Conservation (phyloP, 1,140 invertebrate species). For the Procambarus clarkii region DNA sequence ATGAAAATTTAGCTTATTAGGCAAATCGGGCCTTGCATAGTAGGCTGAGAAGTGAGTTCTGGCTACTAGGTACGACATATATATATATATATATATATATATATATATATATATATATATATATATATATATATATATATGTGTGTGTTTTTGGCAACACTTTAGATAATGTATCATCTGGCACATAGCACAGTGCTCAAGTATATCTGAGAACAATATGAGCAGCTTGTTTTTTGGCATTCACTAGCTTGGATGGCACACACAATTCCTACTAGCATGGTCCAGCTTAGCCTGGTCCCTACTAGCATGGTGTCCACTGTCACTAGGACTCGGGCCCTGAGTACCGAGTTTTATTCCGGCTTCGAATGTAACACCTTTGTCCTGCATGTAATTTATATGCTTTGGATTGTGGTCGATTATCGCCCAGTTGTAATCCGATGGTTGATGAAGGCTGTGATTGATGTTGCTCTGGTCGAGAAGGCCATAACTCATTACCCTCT, state of each 20-base stretch:
- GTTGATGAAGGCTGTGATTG: constrained; percentile 21
- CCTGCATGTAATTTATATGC: constrained; percentile 30
- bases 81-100: too few species aligned
- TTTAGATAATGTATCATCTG: constrained; percentile 55
- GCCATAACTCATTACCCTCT: constrained; percentile 37
- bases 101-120: too few species aligned
- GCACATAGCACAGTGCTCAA: constrained; percentile 53
- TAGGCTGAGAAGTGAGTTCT: too few species aligned
- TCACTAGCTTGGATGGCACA: constrained; percentile 64
- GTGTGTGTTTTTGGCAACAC: constrained; percentile 49
- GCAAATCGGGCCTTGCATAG: too few species aligned
- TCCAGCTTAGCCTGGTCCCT: constrained; percentile 47
- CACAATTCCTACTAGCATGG: constrained; percentile 28
- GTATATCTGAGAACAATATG: constrained; percentile 33
- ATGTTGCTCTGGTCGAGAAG: neutral
- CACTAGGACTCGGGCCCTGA: constrained; percentile 57
- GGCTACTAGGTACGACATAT: too few species aligned
- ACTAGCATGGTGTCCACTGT: constrained; percentile 40
- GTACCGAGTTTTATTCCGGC: constrained; percentile 38
- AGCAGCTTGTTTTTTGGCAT: constrained; percentile 59
- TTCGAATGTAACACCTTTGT: constrained; percentile 46
- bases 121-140: too few species aligned
- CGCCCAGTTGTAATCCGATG: constrained; percentile 42
- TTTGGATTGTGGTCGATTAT: constrained; percentile 15
- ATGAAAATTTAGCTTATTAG: too few species aligned